Evolutionary conservation across 2,113 vertebrate genomes (phyloP).

Genomic region (Larimichthys polyactis): DNA sequence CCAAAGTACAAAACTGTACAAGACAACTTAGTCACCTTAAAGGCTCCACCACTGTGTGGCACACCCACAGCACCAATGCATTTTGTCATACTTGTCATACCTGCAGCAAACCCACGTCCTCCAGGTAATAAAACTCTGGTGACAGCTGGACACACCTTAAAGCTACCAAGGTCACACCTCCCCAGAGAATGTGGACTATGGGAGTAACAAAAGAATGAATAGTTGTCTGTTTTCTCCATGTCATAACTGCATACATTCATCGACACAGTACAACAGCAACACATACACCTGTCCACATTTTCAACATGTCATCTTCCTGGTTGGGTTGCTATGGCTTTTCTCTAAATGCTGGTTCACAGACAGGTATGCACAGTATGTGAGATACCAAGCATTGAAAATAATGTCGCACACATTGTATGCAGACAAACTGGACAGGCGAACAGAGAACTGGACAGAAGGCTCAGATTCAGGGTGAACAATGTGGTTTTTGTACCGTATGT

Average conservation of each 20-base stretch:
- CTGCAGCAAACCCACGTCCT: slow-evolving; percentile 36
- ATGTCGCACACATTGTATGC: background rate
- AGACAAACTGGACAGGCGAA: background rate
- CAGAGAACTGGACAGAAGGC: no score
- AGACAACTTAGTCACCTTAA: background rate
- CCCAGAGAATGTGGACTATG: slow-evolving; percentile 64
- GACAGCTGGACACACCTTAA: slow-evolving; percentile 72
- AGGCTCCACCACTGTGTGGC: background rate
- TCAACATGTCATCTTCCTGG: background rate
- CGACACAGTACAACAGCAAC: background rate
- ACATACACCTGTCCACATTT: slow-evolving; percentile 2
- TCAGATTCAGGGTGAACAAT: slow-evolving; percentile 10
- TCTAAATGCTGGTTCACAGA: background rate
- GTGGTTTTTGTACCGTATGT: background rate
- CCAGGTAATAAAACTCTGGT: slow-evolving; percentile 21
- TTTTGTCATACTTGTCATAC: slow-evolving; percentile 60
- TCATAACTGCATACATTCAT: slow-evolving; percentile 31
- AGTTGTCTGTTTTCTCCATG: background rate
- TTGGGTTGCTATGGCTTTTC: background rate
- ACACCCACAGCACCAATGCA: slow-evolving; percentile 41
- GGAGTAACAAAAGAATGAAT: slow-evolving; percentile 13
- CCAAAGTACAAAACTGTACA: background rate
- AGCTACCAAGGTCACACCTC: slow-evolving; percentile 54
- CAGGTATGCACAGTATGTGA: background rate
- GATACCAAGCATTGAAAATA: background rate